A percentile compares a stretch with the other conserved stretches of the same genome.
Conservation (phyloP, 2,113 vertebrate species). For the Pterocles orientalis region DNA sequence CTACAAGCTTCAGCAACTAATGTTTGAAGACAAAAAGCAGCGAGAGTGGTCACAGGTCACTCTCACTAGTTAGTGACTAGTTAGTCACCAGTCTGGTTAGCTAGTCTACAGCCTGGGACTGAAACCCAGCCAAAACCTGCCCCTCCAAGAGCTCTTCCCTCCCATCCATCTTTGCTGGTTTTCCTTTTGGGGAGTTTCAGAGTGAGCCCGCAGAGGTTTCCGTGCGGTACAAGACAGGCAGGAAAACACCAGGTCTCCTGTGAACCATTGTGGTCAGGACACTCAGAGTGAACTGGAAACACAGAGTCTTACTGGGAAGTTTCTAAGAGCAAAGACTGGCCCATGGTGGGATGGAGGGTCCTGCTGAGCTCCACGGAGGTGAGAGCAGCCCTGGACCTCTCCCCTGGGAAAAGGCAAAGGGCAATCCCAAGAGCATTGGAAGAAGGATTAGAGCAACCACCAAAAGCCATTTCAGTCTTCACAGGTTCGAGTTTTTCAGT, state of each 20-base stretch:
- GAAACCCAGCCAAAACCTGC: neutral
- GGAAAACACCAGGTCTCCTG: neutral
- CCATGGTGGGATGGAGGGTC: neutral
- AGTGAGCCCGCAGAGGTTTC: neutral
- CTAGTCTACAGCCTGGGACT: neutral
- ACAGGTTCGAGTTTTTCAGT: neutral
- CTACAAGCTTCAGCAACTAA: neutral
- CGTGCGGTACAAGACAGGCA: neutral
- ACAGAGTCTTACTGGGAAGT: neutral
- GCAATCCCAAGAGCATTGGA: fast-evolving
- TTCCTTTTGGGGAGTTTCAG: neutral
- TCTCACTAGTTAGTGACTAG: too few relatives aligned
- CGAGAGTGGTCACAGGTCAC: fast-evolving
- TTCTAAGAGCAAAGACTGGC: fast-evolving
- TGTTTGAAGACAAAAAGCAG: neutral
- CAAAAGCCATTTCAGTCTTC: neutral
- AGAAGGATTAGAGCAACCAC: neutral
- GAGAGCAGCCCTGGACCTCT: neutral
- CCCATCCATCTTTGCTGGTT: neutral
- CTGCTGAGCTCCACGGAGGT: neutral
- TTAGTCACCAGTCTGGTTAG: neutral
- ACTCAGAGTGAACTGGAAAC: neutral
- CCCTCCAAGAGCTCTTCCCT: neutral
- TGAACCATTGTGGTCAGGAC: neutral
- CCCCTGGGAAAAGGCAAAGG: neutral